Percentiles rank a stretch among this genome's conserved stretches.
These are phyloP conservation scores for Hypocryptadius cinnamomeus DNA, from an alignment of 2,113 vertebrate species.

Conservation along the genomic window DNA sequence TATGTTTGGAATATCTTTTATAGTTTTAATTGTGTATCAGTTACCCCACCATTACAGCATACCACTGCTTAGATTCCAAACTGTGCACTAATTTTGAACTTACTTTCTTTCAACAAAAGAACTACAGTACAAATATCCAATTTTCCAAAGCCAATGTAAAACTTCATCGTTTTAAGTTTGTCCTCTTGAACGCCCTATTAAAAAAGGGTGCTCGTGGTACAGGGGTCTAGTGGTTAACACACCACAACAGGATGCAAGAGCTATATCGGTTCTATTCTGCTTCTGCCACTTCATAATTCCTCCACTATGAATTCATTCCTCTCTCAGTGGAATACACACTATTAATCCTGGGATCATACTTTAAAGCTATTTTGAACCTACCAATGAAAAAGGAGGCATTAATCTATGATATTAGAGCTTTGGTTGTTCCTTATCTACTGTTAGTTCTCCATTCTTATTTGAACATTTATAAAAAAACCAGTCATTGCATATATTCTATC, in stretches of 20 bases:
- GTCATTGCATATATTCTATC: background rate
- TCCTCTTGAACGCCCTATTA: background rate
- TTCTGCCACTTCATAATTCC: background rate
- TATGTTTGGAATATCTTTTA: background rate
- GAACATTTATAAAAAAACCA: background rate
- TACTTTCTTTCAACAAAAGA: background rate
- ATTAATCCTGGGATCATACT: background rate
- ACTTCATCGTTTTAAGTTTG: background rate
- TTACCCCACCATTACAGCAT: background rate
- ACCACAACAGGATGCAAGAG: background rate
- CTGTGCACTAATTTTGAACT: background rate
- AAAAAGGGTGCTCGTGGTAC: background rate
- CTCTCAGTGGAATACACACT: background rate
- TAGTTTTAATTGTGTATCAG: background rate
- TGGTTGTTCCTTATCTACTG: background rate
- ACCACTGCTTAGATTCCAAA: background rate
- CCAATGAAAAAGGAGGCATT: background rate
- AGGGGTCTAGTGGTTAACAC: background rate
- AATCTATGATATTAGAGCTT: background rate
- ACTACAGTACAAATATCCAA: background rate
- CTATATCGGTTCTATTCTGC: background rate
- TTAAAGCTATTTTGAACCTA: background rate
- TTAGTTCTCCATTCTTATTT: background rate
- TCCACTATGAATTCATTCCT: background rate
- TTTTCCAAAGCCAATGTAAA: background rate